phyloP scores from a whole-genome alignment of 2,797 vertebrate genomes.

The Coreius guichenoti region DNA sequence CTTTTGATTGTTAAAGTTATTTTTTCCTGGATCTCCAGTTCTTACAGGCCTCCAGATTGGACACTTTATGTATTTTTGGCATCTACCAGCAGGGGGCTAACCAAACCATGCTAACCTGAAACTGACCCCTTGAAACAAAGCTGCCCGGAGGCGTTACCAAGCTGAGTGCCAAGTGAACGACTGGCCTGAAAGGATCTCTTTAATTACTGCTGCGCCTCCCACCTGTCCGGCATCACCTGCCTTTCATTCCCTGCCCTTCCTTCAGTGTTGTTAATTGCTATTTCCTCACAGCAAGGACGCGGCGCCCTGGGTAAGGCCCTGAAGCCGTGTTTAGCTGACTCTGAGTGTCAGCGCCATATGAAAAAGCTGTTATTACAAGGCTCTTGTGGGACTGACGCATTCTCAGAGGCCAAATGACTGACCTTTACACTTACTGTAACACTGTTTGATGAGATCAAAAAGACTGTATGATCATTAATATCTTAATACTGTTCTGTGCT shows the following conservation, averaged over 20 bases:
- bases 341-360: slow-evolving; percentile 23
- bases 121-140: slow-evolving; percentile 34
- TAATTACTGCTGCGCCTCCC: slow-evolving; percentile 24
- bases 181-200: slow-evolving; percentile 4
- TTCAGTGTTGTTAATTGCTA: slow-evolving; percentile 22
- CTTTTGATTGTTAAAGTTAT: neutral
- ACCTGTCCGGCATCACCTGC: slow-evolving; percentile 15
- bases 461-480: slow-evolving; percentile 8
- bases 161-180: slow-evolving; percentile 3
- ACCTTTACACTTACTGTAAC: slow-evolving; percentile 16
- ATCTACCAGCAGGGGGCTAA: slow-evolving; percentile 24
- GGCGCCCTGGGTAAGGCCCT: neutral
- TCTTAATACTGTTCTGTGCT: slow-evolving; percentile 5
- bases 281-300: slow-evolving; percentile 8
- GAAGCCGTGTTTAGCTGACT: neutral
- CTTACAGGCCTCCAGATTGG: neutral
- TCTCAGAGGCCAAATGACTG: slow-evolving; percentile 14
- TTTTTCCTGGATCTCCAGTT: slow-evolving; percentile 34
- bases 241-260: neutral
- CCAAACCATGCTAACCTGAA: slow-evolving; percentile 11
- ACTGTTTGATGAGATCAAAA: slow-evolving; percentile 37
- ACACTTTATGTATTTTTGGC: neutral
- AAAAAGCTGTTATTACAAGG: slow-evolving; percentile 35
- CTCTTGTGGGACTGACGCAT: neutral
- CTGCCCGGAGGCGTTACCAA: neutral